Conservation (phyloP, 2,797 vertebrate species). For the Danio kyathit region DNA sequence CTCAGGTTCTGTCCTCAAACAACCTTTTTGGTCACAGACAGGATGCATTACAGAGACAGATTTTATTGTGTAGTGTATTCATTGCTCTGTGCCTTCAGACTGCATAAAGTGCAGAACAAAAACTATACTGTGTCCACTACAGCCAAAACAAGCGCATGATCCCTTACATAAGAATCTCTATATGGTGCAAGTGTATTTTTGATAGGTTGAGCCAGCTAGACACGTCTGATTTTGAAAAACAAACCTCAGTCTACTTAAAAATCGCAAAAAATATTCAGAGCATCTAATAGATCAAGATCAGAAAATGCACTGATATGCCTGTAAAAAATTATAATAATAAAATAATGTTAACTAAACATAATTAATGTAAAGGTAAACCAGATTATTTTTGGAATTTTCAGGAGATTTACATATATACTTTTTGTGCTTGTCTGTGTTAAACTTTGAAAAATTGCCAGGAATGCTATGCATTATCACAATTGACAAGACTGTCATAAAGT, state of each 20-base stretch:
- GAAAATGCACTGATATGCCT: neutral
- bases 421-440: neutral
- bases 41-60: constrained; percentile 2
- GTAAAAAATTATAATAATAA: too few relatives aligned
- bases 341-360: too few relatives aligned
- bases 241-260: neutral
- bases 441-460: neutral
- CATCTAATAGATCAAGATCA: constrained; percentile 34
- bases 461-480: too few relatives aligned
- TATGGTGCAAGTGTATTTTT: constrained; percentile 1
- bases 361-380: neutral
- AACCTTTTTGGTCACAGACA: neutral
- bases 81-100: neutral
- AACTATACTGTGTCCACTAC: neutral
- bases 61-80: neutral
- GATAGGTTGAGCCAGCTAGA: neutral
- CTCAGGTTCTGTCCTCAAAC: constrained; percentile 10
- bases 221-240: constrained; percentile 17
- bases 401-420: too few relatives aligned
- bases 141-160: constrained; percentile 18
- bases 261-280: constrained; percentile 9
- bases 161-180: constrained; percentile 2
- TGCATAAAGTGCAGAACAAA: neutral
- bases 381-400: neutral
- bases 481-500: too few relatives aligned